Evolutionary conservation across 2,888 invertebrate genomes (phyloP), one percentile per base, ranked within the genome.

Genomic region (Diadromus collaris): DNA sequence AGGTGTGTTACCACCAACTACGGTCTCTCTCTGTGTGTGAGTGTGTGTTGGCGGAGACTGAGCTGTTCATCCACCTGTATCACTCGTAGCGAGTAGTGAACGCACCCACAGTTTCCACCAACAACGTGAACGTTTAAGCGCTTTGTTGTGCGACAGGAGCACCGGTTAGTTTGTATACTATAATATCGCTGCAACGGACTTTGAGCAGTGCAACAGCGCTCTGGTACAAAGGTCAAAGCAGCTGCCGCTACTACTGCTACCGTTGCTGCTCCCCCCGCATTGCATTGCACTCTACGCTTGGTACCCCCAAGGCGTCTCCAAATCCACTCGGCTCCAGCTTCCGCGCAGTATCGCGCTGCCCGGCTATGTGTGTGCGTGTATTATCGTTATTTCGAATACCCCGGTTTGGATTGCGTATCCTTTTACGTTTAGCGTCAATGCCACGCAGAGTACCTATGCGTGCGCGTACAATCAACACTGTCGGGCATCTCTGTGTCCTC

Each of bases 141-240:
- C 80, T 87, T 87, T 87, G 87, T 87, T 87, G 82, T 82, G 83
- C 84, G 87, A 85, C 85, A 86, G 85, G n/a, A 72, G 67, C 68
- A 29, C 67, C 83, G 83, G 84, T 85, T 83, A 84, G 83, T 85
- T 80, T 83, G 78, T 84, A 48, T 76, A 74, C 70, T 84, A 87
- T 84, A 86, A 85, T 86, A 86, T 83, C 83, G 85, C 85, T 87
- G 86, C 84, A 85, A 82, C 83, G 84, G 86, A 88, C 88, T 87
- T 85, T 86, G 85, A 86, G 85, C 82, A 76, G 75, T 80, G 72
- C 64, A 70, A 65, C 41, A 67, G 60, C 24, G 73, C 32, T 41
- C 81, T 78, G 81, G 83, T 80, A 86, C 86, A 88, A 87, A 88
- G 88, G 86, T 87, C 88, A 88, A 88, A 88, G 88, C 88, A 81